phyloP scores from a whole-genome alignment of 2,888 invertebrate genomes.

The Microctonus brassicae region DNA sequence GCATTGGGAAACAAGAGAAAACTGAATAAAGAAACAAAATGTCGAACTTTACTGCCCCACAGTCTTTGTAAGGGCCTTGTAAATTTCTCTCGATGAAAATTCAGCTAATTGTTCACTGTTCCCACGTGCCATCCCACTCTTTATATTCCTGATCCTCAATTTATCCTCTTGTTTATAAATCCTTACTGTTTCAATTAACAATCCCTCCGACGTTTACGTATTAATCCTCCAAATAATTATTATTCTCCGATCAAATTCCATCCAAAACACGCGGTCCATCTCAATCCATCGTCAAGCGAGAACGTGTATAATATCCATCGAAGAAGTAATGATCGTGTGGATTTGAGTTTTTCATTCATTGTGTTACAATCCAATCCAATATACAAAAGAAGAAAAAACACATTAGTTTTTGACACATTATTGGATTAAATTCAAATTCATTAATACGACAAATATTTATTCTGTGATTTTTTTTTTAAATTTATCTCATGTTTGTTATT shows the following conservation, averaged over 20 bases:
- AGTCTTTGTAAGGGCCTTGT: slow-evolving; percentile 26
- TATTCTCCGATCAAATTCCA: slow-evolving; percentile 59
- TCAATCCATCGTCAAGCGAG: slow-evolving; percentile 60
- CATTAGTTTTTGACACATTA: slow-evolving; percentile 62
- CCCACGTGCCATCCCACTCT: slow-evolving; percentile 40
- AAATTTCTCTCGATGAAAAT: slow-evolving; percentile 47
- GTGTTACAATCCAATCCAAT: slow-evolving; percentile 70
- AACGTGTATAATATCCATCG: slow-evolving; percentile 68
- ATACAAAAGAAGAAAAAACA: slow-evolving; percentile 71
- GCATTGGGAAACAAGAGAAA: background rate
- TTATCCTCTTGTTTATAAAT: slow-evolving; percentile 44
- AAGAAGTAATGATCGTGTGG: slow-evolving; percentile 69
- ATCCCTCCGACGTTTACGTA: slow-evolving; percentile 32
- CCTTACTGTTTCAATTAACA: slow-evolving; percentile 41
- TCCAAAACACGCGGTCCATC: slow-evolving; percentile 52
- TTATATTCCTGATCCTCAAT: slow-evolving; percentile 57
- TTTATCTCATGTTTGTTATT: background rate
- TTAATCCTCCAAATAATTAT: slow-evolving; percentile 59
- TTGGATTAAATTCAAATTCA: slow-evolving; percentile 40
- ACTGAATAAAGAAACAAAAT: background rate
- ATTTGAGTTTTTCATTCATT: slow-evolving; percentile 70
- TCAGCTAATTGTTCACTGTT: slow-evolving; percentile 45
- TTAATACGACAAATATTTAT: slow-evolving; percentile 52
- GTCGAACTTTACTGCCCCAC: background rate
- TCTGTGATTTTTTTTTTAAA: slow-evolving; percentile 45